Conservation (phyloP, 1,140 invertebrate genomes). For the Cotesia vestalis region DNA sequence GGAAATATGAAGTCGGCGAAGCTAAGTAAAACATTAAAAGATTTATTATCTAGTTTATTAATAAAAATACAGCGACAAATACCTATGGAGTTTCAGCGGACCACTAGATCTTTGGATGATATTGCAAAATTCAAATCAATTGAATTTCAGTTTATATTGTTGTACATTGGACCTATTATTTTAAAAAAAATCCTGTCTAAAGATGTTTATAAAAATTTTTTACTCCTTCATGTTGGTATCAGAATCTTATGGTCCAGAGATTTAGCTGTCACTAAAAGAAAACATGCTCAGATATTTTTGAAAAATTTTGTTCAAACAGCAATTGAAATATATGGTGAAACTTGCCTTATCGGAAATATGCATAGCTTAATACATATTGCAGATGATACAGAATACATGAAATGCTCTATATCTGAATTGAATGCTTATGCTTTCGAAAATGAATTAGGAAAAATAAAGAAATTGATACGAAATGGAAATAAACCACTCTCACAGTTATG, state of each 20-base stretch:
- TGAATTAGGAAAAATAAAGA: slow-evolving; percentile 26
- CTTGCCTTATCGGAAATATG: slow-evolving; percentile 36
- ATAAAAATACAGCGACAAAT: slow-evolving; percentile 28
- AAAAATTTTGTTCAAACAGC: slow-evolving; percentile 37
- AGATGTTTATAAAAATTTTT: slow-evolving; percentile 39
- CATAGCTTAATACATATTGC: slow-evolving; percentile 41
- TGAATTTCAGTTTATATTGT: slow-evolving; percentile 37
- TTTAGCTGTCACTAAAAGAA: slow-evolving; percentile 21
- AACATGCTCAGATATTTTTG: slow-evolving; percentile 34
- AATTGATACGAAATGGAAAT: background rate
- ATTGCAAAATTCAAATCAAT: slow-evolving; percentile 41
- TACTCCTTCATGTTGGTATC: slow-evolving; percentile 39
- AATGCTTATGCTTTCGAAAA: slow-evolving; percentile 33
- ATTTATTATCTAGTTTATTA: slow-evolving; percentile 4
- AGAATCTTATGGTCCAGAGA: slow-evolving; percentile 39
- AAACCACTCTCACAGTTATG: no score
- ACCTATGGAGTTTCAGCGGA: slow-evolving; percentile 44
- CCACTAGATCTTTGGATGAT: slow-evolving; percentile 35
- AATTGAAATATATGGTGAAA: slow-evolving; percentile 31
- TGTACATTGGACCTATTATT: slow-evolving; percentile 40
- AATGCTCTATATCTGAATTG: slow-evolving; percentile 22
- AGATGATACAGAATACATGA: slow-evolving; percentile 27
- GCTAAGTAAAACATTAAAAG: slow-evolving; percentile 11
- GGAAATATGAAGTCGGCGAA: background rate
- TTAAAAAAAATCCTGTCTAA: slow-evolving; percentile 36